These are phyloP conservation scores for Misgurnus mizolepis DNA, from an alignment of 2,113 vertebrate genomes.

Conservation along the genomic window DNA sequence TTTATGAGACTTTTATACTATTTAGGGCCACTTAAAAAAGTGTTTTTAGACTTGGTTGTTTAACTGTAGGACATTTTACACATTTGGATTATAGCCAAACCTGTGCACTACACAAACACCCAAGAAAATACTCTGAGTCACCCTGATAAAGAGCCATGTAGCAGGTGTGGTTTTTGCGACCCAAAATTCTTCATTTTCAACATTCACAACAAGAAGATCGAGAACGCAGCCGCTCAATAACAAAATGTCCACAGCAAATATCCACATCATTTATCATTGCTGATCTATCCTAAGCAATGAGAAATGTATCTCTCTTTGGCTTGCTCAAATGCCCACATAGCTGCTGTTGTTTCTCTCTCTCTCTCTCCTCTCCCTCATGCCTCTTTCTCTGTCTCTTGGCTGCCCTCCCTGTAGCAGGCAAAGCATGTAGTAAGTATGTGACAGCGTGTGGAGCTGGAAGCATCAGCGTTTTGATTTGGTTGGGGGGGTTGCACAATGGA, in stretches of 20 bases:
- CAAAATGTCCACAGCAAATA: conserved; percentile 56
- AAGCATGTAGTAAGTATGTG: conserved; percentile 49
- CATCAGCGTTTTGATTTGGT: conserved; percentile 50
- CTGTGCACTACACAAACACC: too few species aligned
- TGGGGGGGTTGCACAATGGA: conserved; percentile 55
- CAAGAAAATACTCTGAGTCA: not conserved
- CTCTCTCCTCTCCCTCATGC: not conserved
- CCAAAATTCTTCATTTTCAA: not conserved
- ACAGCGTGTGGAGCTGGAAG: conserved; percentile 51
- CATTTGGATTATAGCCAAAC: too few species aligned
- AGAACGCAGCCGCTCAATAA: conserved; percentile 49
- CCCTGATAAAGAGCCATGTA: not conserved
- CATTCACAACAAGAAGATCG: conserved; percentile 11
- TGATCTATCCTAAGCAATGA: conserved; percentile 58
- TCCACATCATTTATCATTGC: conserved; percentile 55
- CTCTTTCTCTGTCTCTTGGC: conserved; percentile 29
- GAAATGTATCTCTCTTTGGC: conserved; percentile 42
- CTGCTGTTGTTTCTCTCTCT: conserved; percentile 14
- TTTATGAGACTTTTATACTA: too few species aligned
- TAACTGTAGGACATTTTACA: too few species aligned
- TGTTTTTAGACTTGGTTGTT: too few species aligned
- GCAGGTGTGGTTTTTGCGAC: conserved; percentile 7
- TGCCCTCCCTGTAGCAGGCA: conserved; percentile 23
- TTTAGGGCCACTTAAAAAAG: too few species aligned
- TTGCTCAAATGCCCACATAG: conserved; percentile 43